Evolutionary conservation across 53 echinoderm and acorn worm genomes (phyloP), one percentile per base, ranked within the genome.

Genomic region (Arbacia lixula): DNA sequence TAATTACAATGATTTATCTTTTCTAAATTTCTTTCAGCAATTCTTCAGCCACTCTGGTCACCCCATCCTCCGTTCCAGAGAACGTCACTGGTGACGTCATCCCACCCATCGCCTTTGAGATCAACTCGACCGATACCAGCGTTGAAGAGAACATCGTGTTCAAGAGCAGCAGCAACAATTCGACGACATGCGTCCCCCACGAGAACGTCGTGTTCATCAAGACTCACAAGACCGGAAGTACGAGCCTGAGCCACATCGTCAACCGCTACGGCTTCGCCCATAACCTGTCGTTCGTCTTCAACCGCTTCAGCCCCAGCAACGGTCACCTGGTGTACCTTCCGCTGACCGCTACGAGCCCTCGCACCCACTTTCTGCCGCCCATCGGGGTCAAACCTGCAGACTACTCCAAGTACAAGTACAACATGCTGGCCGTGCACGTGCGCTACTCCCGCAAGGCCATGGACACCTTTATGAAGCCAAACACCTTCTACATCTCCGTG

Each of bases 191-290:
- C n/a, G 30, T 8, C 3, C 62, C n/a, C 21, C 82, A 63, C 21
- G 22, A 69, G n/a, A 91, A 91, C 53, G 84, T 94, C 11, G 91
- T 82, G 1, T 94, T 89, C 62, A 89, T 91, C 50, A 94, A 94
- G 53, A 94, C 91, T 0, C 91, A 91, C 67, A 94, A 94, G 53
- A 94, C 94, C 0, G 94, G 89, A 11, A 89, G 91, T 35, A 94
- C 94, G 5, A 94, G 92, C 2, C n/a, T 94, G 17, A 53, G 83
- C 10, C 86, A 89, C 43, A 65, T 95, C 4, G 63, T 95, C 16
- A 92, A 95, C 71, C 92, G 92, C 2, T 92, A 76, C 66, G 95
- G 92, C 1, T 87, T 80, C 50, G 29, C 52, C 30, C 67, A 76
- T 0, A 87, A 87, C 24, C 41, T 95, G 6, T 95, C 95, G 0